Percentiles rank a stretch among this genome's conserved stretches.
These are phyloP conservation scores for Drosophila lacteicornis DNA, from an alignment of 1,140 invertebrate species.

Conservation along the genomic window DNA sequence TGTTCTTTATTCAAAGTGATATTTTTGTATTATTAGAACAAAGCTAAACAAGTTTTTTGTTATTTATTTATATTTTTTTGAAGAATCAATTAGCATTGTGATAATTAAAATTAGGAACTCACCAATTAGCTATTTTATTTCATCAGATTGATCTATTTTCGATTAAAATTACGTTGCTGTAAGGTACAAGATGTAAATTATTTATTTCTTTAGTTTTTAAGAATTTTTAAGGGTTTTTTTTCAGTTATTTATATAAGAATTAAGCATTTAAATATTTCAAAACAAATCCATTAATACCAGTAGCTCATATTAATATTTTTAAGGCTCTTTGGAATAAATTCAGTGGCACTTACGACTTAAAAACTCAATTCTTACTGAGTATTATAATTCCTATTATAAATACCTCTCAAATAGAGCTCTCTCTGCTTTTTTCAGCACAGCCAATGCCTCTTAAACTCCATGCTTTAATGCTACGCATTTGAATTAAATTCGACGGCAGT, in stretches of 20 bases:
- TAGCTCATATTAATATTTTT: not conserved
- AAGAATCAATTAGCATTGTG: not conserved
- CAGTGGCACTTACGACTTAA: too few relatives aligned
- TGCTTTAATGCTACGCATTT: conserved; percentile 21
- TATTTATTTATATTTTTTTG: not conserved
- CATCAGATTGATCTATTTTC: not conserved
- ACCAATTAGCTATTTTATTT: not conserved
- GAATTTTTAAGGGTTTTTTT: accelerated
- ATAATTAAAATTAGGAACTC: not conserved
- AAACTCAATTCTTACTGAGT: not conserved
- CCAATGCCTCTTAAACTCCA: conserved; percentile 1
- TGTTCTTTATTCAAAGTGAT: not conserved
- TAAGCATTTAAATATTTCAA: not conserved
- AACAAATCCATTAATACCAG: not conserved
- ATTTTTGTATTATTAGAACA: not conserved
- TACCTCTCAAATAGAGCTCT: not conserved
- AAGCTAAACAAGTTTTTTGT: not conserved
- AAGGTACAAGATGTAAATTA: not conserved
- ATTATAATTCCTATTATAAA: not conserved
- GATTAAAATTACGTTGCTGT: not conserved
- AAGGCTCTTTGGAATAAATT: not conserved
- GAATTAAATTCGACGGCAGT: not conserved
- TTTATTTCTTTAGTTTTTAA: not conserved
- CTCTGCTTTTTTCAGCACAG: too few relatives aligned
- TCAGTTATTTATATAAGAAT: not conserved